Percentiles rank a stretch among this genome's conserved stretches.
Evolutionary conservation across 2,888 invertebrate species (phyloP).

Genomic region (Rhodophaea formosa): DNA sequence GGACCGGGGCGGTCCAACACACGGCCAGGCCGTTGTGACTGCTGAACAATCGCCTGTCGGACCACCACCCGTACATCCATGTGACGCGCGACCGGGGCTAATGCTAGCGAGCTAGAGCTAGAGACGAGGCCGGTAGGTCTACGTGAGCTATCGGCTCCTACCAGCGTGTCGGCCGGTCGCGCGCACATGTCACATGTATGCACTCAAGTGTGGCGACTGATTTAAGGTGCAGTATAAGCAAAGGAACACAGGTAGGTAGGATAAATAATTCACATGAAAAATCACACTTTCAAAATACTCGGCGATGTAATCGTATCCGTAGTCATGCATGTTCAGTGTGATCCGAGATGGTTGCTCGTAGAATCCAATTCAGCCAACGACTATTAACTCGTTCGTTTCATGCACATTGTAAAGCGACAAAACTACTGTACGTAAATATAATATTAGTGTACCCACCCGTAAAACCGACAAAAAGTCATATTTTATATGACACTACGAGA

Average conservation of each 20-base stretch:
- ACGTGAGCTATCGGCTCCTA: too few relatives aligned
- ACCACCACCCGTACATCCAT: slow-evolving; percentile 23
- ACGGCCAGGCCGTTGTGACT: slow-evolving; percentile 64
- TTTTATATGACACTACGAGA: slow-evolving; percentile 72
- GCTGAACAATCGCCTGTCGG: slow-evolving; percentile 65
- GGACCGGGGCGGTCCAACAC: slow-evolving; percentile 64
- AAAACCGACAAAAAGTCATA: slow-evolving; percentile 69
- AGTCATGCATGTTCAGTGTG: slow-evolving; percentile 69
- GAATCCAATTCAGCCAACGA: slow-evolving; percentile 60
- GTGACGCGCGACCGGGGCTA: slow-evolving; percentile 2
- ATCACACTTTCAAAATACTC: slow-evolving; percentile 73
- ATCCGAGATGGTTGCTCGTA: slow-evolving; percentile 50
- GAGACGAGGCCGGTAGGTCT: too few relatives aligned
- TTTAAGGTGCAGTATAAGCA: slow-evolving; percentile 62
- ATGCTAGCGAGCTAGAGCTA: too few relatives aligned
- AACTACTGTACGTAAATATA: slow-evolving; percentile 79
- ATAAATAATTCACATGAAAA: slow-evolving; percentile 76
- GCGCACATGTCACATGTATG: slow-evolving; percentile 28
- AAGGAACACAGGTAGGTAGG: slow-evolving; percentile 73
- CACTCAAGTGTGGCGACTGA: slow-evolving; percentile 40
- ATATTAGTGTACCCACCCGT: slow-evolving; percentile 80
- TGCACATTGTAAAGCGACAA: slow-evolving; percentile 79
- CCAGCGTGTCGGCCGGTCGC: neutral
- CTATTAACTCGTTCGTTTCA: slow-evolving; percentile 61
- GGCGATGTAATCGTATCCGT: slow-evolving; percentile 56